Evolutionary conservation across 2,113 vertebrate species (phyloP).

Genomic region (Nettapus auritus): DNA sequence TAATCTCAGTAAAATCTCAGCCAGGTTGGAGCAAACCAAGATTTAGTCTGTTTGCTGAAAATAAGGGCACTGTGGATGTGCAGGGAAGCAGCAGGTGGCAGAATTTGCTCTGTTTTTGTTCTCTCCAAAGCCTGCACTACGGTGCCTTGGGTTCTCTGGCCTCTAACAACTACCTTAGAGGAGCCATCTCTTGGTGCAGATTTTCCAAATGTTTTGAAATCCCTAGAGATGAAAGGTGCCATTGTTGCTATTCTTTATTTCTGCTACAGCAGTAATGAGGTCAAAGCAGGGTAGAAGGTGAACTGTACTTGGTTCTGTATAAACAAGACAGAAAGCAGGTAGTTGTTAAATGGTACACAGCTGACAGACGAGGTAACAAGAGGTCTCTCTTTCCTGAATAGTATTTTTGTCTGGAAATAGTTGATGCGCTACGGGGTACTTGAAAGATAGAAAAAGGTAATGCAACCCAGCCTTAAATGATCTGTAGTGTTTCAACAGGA

Average conservation of each 20-base stretch:
- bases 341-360: rapidly evolving
- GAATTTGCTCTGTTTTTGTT: not conserved
- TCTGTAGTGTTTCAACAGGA: not conserved
- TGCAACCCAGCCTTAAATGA: not conserved
- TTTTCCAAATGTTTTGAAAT: not conserved
- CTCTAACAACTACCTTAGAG: rapidly evolving
- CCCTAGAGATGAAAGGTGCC: not conserved
- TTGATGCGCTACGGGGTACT: rapidly evolving
- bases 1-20: rapidly evolving
- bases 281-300: not conserved
- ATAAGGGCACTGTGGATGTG: rapidly evolving
- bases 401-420: rapidly evolving
- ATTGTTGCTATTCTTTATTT: not conserved
- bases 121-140: not conserved
- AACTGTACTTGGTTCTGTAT: not conserved
- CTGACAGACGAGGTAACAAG: not conserved
- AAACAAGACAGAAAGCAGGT: not conserved
- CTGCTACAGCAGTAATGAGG: not conserved
- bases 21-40: not conserved
- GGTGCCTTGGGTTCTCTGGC: not conserved
- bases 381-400: not conserved
- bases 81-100: conserved; percentile 46
- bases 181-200: not conserved
- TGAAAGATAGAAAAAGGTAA: too few species aligned
- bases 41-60: rapidly evolving